These are phyloP conservation scores for Nibea coibor DNA, from an alignment of 2,113 vertebrate species.

Conservation along the genomic window DNA sequence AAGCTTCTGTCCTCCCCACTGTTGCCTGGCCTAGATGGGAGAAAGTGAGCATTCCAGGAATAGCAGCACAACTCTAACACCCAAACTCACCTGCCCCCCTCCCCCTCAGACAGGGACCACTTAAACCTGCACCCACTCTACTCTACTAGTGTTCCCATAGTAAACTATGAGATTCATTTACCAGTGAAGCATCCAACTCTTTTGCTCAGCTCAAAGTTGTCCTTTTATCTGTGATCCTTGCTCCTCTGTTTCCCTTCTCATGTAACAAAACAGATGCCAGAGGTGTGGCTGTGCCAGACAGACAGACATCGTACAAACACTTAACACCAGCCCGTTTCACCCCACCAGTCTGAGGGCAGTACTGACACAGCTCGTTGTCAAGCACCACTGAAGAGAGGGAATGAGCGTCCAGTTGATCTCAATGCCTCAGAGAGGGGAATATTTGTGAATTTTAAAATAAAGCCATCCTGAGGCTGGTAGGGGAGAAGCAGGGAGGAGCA, in stretches of 20 bases:
- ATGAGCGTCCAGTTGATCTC: conserved; percentile 66
- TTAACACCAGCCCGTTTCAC: conserved; percentile 40
- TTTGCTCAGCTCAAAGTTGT: neutral
- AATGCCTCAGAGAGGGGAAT: conserved; percentile 63
- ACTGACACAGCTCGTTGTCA: conserved; percentile 52
- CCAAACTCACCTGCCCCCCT: conserved; percentile 41
- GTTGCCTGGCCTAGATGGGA: conserved; percentile 69
- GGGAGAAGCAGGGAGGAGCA: conserved; percentile 72
- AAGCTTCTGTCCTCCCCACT: conserved; percentile 49
- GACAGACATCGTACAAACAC: conserved; percentile 47
- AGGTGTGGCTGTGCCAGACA: conserved; percentile 36
- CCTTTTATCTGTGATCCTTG: conserved; percentile 42
- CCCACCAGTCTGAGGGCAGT: conserved; percentile 41
- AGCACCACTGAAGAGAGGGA: conserved; percentile 51
- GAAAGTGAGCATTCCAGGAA: conserved; percentile 79
- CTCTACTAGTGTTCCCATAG: conserved; percentile 33
- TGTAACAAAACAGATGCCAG: conserved; percentile 41
- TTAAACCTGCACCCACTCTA: conserved; percentile 14
- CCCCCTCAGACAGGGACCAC: conserved; percentile 5
- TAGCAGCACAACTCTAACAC: conserved; percentile 61
- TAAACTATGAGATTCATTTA: conserved; percentile 26
- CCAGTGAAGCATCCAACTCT: conserved; percentile 31
- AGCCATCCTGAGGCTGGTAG: conserved; percentile 70
- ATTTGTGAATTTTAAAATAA: conserved; percentile 82
- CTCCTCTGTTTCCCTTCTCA: conserved; percentile 29